Percentiles rank a stretch among this genome's conserved stretches.
Evolutionary conservation across 2,888 invertebrate genomes (phyloP).

Genomic region (Scaptodrosophila latifasciaeformis): DNA sequence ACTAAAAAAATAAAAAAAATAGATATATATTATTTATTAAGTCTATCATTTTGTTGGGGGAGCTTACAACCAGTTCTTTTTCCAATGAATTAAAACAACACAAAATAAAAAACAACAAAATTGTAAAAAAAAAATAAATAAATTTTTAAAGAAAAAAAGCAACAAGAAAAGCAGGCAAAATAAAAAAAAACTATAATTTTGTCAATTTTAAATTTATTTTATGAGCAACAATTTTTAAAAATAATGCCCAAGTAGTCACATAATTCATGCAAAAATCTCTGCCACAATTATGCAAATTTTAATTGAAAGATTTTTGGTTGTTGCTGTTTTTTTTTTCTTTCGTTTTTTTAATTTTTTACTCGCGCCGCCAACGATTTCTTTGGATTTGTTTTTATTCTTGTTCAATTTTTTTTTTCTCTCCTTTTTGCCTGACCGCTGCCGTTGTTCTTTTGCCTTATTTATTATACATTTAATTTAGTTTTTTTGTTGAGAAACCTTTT

Average conservation of each 20-base stretch:
- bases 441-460: conserved; percentile 49
- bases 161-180: conserved; percentile 37
- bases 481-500: conserved; percentile 19
- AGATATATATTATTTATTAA: conserved; percentile 9
- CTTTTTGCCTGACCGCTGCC: conserved; percentile 27
- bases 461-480: conserved; percentile 38
- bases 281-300: conserved; percentile 65
- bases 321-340: conserved; percentile 9
- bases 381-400: no score
- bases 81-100: conserved; percentile 36
- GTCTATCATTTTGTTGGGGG: conserved; percentile 8
- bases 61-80: conserved; percentile 49
- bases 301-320: conserved; percentile 16
- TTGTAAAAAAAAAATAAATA: conserved; percentile 47
- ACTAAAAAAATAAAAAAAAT: neutral
- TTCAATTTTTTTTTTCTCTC: conserved; percentile 20
- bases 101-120: conserved; percentile 14
- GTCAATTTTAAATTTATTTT: conserved; percentile 68
- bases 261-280: conserved; percentile 65
- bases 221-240: conserved; percentile 59
- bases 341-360: no score
- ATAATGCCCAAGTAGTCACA: conserved; percentile 65
- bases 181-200: conserved; percentile 52
- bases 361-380: no score
- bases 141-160: no score